phyloP scores from a whole-genome alignment of 2,797 vertebrate genomes.

The Microchirus variegatus region DNA sequence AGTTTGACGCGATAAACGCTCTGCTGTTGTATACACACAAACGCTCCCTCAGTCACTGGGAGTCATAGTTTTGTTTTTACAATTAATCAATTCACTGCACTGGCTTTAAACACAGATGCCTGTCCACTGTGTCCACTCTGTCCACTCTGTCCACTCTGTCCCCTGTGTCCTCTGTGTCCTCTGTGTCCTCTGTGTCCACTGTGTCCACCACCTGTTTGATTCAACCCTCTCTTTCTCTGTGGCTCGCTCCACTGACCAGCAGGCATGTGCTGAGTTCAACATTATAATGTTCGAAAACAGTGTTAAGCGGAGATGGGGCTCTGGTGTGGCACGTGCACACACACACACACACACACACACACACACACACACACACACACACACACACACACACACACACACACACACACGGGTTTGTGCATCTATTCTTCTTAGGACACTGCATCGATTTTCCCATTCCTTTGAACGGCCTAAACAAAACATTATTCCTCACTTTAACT shows the following conservation, averaged over 20 bases:
- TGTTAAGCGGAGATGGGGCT: constrained; percentile 66
- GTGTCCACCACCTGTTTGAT: constrained; percentile 62
- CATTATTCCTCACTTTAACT: too few species aligned
- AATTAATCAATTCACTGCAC: constrained; percentile 30
- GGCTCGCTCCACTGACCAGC: constrained; percentile 79
- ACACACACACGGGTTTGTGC: constrained; percentile 2
- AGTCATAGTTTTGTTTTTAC: too few species aligned
- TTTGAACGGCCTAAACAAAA: too few species aligned
- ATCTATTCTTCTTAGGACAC: too few species aligned
- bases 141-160: too few species aligned
- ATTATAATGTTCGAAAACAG: constrained; percentile 83
- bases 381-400: constrained; percentile 13
- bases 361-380: constrained; percentile 8
- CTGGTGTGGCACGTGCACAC: constrained; percentile 38
- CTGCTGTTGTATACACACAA: too few species aligned
- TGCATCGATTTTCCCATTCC: too few species aligned
- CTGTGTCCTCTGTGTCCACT: constrained; percentile 18
- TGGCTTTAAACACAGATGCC: constrained; percentile 28
- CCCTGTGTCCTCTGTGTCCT: too few species aligned
- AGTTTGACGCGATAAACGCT: too few species aligned
- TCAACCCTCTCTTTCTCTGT: constrained; percentile 54
- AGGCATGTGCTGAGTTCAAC: constrained; percentile 86
- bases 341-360: constrained; percentile 7
- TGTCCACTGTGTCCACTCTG: too few species aligned
- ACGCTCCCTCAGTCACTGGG: too few species aligned